Conservation (phyloP, 2,888 invertebrate species). For the Steromphala cineraria region DNA sequence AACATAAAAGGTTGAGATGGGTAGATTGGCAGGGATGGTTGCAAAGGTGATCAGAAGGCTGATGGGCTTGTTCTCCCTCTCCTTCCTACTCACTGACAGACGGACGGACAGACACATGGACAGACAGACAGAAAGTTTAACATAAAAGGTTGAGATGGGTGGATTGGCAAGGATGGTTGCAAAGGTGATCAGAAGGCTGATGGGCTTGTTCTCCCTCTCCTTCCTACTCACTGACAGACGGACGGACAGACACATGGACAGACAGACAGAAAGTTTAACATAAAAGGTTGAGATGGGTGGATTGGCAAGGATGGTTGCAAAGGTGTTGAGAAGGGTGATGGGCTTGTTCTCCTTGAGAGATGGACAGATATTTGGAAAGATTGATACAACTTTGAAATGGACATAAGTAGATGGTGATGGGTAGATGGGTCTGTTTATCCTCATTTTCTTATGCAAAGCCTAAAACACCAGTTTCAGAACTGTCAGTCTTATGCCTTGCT, state of each 20-base stretch:
- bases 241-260: constrained; percentile 19
- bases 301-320: not conserved
- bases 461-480: too few relatives aligned
- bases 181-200: too few relatives aligned
- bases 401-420: not conserved
- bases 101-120: constrained; percentile 17
- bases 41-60: too few relatives aligned
- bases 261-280: constrained; percentile 5
- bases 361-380: constrained; percentile 13
- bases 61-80: too few relatives aligned
- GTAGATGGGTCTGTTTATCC: too few relatives aligned
- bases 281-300: not conserved
- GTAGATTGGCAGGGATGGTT: not conserved
- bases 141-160: not conserved
- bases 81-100: not conserved
- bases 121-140: constrained; percentile 8
- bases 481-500: too few relatives aligned
- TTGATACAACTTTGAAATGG: not conserved
- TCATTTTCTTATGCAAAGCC: too few relatives aligned
- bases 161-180: not conserved
- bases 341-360: too few relatives aligned
- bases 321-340: too few relatives aligned
- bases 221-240: not conserved
- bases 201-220: too few relatives aligned
- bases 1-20: not conserved